Percentiles rank a stretch among this genome's conserved stretches.
Conservation (phyloP, 2,888 invertebrate species). For the Desoria tigrina region DNA sequence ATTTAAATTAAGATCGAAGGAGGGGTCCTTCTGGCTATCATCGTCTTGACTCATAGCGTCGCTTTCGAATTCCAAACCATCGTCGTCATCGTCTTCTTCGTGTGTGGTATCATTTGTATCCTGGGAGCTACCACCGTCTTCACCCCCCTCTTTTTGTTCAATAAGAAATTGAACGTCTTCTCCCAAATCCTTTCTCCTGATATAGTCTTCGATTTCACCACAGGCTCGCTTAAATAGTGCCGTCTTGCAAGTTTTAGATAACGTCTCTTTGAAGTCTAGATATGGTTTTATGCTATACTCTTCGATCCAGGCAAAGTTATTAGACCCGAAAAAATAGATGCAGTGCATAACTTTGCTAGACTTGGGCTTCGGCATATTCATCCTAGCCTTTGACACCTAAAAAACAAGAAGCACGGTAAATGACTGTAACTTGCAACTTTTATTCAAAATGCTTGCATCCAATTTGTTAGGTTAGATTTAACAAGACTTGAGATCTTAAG, state of each 20-base stretch:
- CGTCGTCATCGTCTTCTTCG: slow-evolving; percentile 18
- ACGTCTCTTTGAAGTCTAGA: slow-evolving; percentile 73
- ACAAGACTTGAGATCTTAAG: too few relatives aligned
- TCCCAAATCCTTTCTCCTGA: slow-evolving; percentile 55
- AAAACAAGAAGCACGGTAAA: background rate
- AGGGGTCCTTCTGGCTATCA: too few relatives aligned
- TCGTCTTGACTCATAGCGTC: background rate
- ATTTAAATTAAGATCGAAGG: too few relatives aligned
- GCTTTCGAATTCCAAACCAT: slow-evolving; percentile 3
- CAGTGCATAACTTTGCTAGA: slow-evolving; percentile 77
- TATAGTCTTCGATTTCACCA: slow-evolving; percentile 75
- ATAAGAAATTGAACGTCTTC: slow-evolving; percentile 39
- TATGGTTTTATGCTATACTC: slow-evolving; percentile 80
- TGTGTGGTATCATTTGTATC: background rate
- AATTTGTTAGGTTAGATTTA: too few relatives aligned
- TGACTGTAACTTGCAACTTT: too few relatives aligned
- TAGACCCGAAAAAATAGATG: slow-evolving; percentile 92
- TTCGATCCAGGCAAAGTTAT: slow-evolving; percentile 90
- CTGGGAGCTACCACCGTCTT: background rate
- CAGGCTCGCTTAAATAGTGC: slow-evolving; percentile 76
- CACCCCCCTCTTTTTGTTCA: slow-evolving; percentile 12
- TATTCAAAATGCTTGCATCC: slow-evolving; percentile 5
- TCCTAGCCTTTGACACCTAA: slow-evolving; percentile 4
- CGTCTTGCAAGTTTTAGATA: slow-evolving; percentile 74
- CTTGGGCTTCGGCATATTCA: slow-evolving; percentile 71